Percentiles rank a stretch among this genome's conserved stretches.
Evolutionary conservation across 2,113 vertebrate genomes (phyloP).

Genomic region (Nerophis lumbriciformis): DNA sequence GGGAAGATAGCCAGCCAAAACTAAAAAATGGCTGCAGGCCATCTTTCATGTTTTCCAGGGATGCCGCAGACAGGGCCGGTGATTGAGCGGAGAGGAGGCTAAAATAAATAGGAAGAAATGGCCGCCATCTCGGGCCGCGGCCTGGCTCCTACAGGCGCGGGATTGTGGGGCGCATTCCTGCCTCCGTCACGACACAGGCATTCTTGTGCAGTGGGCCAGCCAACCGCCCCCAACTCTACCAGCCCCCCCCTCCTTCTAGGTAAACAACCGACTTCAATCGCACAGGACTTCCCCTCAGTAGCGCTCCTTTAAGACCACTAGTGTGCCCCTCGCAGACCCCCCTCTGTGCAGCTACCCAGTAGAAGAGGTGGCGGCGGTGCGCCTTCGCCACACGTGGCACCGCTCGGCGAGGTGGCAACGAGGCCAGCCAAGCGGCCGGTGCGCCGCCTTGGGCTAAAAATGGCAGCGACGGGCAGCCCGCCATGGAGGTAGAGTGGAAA

Average conservation of each 20-base stretch:
- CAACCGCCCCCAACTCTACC: constrained; percentile 12
- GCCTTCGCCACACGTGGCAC: constrained; percentile 43
- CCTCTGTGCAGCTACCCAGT: constrained; percentile 19
- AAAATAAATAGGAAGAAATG: constrained; percentile 63
- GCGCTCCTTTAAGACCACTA: constrained; percentile 52
- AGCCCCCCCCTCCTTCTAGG: constrained; percentile 32
- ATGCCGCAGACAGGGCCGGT: constrained; percentile 44
- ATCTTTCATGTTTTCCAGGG: constrained; percentile 47
- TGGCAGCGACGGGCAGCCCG: constrained; percentile 38
- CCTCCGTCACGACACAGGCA: constrained; percentile 66
- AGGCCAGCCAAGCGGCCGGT: constrained; percentile 30
- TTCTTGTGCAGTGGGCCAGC: constrained; percentile 56
- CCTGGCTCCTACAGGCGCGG: constrained; percentile 64
- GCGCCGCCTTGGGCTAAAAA: constrained; percentile 48
- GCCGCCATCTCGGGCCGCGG: constrained; percentile 55
- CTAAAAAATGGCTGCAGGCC: background rate
- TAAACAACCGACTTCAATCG: constrained; percentile 74
- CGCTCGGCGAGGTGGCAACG: constrained; percentile 38
- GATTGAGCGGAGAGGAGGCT: constrained; percentile 56
- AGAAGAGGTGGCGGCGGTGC: constrained; percentile 15
- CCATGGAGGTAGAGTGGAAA: constrained; percentile 49
- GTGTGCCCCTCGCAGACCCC: constrained; percentile 51
- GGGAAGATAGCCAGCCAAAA: background rate
- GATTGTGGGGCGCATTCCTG: constrained; percentile 72
- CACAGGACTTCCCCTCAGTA: constrained; percentile 67